Evolutionary conservation across 2,888 invertebrate species (phyloP), one percentile per base, ranked within the genome.

Genomic region (Gandaritis pyraliata): DNA sequence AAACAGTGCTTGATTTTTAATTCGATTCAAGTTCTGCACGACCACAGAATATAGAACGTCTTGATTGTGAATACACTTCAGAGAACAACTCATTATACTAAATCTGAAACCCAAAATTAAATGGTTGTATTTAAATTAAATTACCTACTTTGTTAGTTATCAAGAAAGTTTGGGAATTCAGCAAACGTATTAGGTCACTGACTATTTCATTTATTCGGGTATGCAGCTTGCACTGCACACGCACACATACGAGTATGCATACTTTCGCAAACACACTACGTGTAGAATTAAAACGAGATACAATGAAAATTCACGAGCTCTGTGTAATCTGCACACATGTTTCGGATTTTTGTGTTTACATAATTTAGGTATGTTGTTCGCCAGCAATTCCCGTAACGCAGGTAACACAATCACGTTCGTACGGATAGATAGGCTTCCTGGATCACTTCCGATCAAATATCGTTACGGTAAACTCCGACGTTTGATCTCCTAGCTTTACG

Each of bases 1-100:
- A 73, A 75, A 74, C 73, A 72, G 55, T 48, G 80, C 81, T 85
- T 87, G 86, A 88, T 88, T 87, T 86, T 86, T 85, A 86, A 87
- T 87, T 84, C 80, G 80, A 82, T 78, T 80, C 72, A 56, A 65
- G 62, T 66, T 68, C 45, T 46, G 57, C 29, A 61, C 69, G 60
- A 57, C 64, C 43, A 52, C 68, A 63, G 69, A 70, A 70, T 70
- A 50, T 47, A 62, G 58, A 66, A 58, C 57, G 56, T 45, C 33
- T 38, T 55, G 56, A 61, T 57, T 61, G 41, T 52, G 51, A 56
- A 54, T 50, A 55, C 49, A 33, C 16, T 15, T 48, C 15, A 16
- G 15, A 46, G n/a, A 58, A 49, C 56, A 49, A 49, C 12, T 36
- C 15, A 49, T 49, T 36, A 49, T 30, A 49, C 36, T 36, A 11